Conservation (phyloP, 2,113 vertebrate species). For the Odontophorus gujanensis region DNA sequence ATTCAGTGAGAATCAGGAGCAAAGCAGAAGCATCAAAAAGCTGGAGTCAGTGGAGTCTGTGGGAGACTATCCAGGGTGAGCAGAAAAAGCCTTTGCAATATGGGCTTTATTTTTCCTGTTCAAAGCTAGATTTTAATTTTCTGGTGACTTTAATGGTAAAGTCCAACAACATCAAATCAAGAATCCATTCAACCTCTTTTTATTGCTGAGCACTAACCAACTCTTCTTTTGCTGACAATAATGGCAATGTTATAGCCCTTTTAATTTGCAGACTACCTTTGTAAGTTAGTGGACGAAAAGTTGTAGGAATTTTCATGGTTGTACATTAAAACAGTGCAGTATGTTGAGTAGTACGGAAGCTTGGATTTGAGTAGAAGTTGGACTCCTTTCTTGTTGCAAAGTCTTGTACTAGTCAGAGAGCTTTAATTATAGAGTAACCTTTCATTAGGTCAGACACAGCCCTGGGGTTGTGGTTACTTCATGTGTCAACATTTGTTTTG, state of each 20-base stretch:
- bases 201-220: not conserved
- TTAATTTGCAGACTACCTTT: not conserved
- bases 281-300: not conserved
- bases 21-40: not conserved
- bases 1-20: slow-evolving; percentile 73
- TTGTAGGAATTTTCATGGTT: not conserved
- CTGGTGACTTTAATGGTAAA: accelerated
- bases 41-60: slow-evolving; percentile 76
- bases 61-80: slow-evolving; percentile 70
- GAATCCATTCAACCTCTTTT: not conserved
- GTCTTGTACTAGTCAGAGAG: not conserved
- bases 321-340: not conserved
- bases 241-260: not conserved
- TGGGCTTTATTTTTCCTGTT: not conserved
- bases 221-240: not conserved
- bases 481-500: not conserved
- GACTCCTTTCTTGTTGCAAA: not conserved
- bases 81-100: not conserved
- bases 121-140: not conserved
- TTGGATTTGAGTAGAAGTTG: not conserved
- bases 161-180: not conserved
- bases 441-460: not conserved
- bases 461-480: not conserved
- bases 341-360: not conserved
- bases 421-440: not conserved